Evolutionary conservation across 2,113 vertebrate species (phyloP), one percentile per base, ranked within the genome.

Genomic region (Arvicanthis niloticus): DNA sequence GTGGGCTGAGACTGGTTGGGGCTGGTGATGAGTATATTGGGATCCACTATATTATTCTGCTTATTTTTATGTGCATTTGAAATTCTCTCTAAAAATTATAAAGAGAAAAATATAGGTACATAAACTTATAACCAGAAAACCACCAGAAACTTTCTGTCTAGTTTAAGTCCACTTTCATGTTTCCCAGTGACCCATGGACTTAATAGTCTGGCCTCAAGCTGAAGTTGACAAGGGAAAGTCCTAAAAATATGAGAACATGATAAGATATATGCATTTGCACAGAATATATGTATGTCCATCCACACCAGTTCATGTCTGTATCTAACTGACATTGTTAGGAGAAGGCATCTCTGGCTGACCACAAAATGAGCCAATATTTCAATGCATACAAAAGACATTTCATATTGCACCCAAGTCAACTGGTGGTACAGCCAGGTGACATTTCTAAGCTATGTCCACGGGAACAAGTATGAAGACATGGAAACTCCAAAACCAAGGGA

Each of bases 351-450:
- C 84, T 45, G 22, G 24, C 68, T 60, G 48, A 82, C 81, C 80
- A 94, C 65, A 93, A 45, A 93, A 87, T 37, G 53, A 70, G 80
- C 2, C 51, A 58, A 75, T 86, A 93, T 88, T 90, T 94, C 80
- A 94, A 62, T 93, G 62, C 77, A 68, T 45, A 94, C 19, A 81
- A 88, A 80, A 65, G 51, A 84, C 3, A n/a, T 58, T 87, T 89
- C 56, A 77, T 56, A 51, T 87, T 86, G 80, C 1, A 2, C 88
- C 62, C n/a, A 56, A 75, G 51, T 89, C 17, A 85, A 76, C 91
- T 16, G 56, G 80, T 45, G 21, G 48, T 16, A 37, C 4, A 13
- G 13, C 12, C 37, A 51, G 62, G n/a, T 40, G 22, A 17, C 8
- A 2, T 16, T 15, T 34, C 40, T n/a, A 56, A 91, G 85, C 37